phyloP scores from a whole-genome alignment of 2,113 vertebrate genomes.

The Alaudala cheleensis region DNA sequence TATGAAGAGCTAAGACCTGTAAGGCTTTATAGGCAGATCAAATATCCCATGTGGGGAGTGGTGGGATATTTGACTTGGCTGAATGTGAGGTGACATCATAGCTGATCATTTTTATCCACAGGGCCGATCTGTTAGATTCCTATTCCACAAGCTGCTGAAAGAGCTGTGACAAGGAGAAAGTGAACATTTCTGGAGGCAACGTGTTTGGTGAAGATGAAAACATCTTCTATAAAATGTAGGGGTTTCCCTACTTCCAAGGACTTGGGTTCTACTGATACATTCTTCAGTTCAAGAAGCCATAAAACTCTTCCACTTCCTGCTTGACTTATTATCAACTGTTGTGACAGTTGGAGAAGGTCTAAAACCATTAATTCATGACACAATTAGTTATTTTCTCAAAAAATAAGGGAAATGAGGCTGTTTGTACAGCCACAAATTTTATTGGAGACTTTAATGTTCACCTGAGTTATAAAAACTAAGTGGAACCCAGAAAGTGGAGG shows the following conservation, averaged over 20 bases:
- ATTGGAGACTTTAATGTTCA: neutral
- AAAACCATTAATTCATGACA: neutral
- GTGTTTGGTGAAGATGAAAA: neutral
- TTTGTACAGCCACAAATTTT: neutral
- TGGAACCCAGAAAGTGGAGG: neutral
- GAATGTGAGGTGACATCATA: accelerated
- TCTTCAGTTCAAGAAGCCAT: neutral
- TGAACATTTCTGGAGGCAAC: neutral
- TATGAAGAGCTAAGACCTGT: neutral
- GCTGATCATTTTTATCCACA: neutral
- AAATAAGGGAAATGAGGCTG: neutral
- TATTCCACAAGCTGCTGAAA: neutral
- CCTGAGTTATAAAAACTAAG: neutral
- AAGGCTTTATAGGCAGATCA: neutral
- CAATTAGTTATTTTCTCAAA: neutral
- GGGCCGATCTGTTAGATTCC: neutral
- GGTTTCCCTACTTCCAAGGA: neutral
- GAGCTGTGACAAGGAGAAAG: neutral
- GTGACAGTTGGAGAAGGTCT: neutral
- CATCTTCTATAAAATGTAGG: neutral
- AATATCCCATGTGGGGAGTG: neutral
- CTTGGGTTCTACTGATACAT: neutral
- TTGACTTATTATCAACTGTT: neutral
- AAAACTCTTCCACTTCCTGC: neutral
- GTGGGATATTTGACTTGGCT: neutral